Conservation (phyloP, 2,888 invertebrate species). For the Monochamus alternatus region DNA sequence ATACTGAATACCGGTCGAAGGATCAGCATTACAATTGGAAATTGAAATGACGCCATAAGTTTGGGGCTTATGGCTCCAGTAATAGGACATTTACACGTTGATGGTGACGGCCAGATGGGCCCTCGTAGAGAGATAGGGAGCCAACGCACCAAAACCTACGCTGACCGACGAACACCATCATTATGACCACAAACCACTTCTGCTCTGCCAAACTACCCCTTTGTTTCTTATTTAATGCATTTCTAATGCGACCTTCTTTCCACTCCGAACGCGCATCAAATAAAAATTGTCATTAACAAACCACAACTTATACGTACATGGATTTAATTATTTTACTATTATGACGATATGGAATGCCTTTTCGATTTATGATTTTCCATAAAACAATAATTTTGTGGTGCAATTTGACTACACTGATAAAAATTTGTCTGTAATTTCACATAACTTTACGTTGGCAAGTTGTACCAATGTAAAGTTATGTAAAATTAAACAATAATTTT, state of each 20-base stretch:
- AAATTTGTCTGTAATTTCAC: too few relatives aligned
- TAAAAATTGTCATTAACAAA: not conserved
- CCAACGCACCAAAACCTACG: slow-evolving; percentile 46
- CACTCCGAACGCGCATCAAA: not conserved
- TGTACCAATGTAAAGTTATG: too few relatives aligned
- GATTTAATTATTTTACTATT: too few relatives aligned
- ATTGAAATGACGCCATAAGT: slow-evolving; percentile 70
- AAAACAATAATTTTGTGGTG: too few relatives aligned
- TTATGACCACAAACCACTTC: slow-evolving; percentile 48
- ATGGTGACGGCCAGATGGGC: slow-evolving; percentile 64
- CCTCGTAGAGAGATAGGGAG: slow-evolving; percentile 53
- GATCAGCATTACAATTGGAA: slow-evolving; percentile 69
- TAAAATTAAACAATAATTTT: too few relatives aligned
- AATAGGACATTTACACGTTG: slow-evolving; percentile 70
- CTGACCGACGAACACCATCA: slow-evolving; percentile 52
- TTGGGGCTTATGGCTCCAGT: slow-evolving; percentile 66
- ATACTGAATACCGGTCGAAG: slow-evolving; percentile 56
- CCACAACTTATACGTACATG: too few relatives aligned
- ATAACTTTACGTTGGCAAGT: too few relatives aligned
- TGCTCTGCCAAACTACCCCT: slow-evolving; percentile 47
- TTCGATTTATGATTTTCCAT: too few relatives aligned
- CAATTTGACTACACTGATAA: too few relatives aligned
- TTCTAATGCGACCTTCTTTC: slow-evolving; percentile 30
- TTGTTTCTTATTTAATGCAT: slow-evolving; percentile 52
- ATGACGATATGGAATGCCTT: too few relatives aligned